Conservation (phyloP, 2,888 invertebrate species). For the Megastigmus dorsalis region DNA sequence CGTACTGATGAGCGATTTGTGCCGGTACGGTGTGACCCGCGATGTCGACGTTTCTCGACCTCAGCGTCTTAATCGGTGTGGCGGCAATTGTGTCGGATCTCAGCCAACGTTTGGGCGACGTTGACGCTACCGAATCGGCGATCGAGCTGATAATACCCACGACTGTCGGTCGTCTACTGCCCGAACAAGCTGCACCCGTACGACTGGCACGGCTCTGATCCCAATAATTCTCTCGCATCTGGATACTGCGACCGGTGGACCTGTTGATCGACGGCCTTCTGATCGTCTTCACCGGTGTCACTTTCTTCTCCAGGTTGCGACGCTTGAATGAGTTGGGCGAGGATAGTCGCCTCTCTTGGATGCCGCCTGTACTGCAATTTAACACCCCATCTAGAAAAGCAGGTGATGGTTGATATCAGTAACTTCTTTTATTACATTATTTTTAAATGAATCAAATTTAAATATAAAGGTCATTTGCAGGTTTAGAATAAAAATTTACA, state of each 20-base stretch:
- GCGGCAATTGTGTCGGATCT: constrained; percentile 73
- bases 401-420: no score
- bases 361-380: constrained; percentile 46
- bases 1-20: constrained; percentile 68
- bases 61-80: constrained; percentile 71
- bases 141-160: constrained; percentile 37
- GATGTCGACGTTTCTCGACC: constrained; percentile 73
- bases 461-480: no score
- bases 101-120: constrained; percentile 69
- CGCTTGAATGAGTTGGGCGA: constrained; percentile 68
- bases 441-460: no score
- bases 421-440: no score
- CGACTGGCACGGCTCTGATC: constrained; percentile 65
- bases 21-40: constrained; percentile 69
- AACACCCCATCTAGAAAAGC: constrained; percentile 51
- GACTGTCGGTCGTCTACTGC: constrained; percentile 45
- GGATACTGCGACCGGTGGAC: constrained; percentile 60
- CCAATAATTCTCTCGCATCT: constrained; percentile 68
- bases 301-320: constrained; percentile 70
- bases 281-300: constrained; percentile 68
- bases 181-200: constrained; percentile 48
- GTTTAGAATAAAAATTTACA: no score
- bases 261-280: constrained; percentile 69
- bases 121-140: constrained; percentile 4
- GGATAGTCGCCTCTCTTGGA: constrained; percentile 64